phyloP scores from a whole-genome alignment of 2,797 vertebrate genomes.

The Enteromius anoplus region DNA sequence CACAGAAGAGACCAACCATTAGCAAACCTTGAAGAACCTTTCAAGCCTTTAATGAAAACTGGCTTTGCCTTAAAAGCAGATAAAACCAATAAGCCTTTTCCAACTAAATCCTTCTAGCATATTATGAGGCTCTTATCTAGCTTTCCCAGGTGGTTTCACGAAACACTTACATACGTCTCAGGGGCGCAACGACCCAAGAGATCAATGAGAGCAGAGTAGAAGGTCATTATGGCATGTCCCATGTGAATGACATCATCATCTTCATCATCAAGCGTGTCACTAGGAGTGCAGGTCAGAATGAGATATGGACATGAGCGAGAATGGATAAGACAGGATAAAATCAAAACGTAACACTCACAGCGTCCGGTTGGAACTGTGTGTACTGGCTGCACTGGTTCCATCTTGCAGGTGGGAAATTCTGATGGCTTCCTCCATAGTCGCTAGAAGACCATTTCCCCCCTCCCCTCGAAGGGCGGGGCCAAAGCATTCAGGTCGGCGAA shows the following conservation, averaged over 20 bases:
- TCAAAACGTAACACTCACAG: conserved; percentile 69
- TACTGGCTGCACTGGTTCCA: conserved; percentile 79
- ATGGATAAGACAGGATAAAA: neutral
- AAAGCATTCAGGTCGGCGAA: conserved; percentile 93
- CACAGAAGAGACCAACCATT: conserved; percentile 11
- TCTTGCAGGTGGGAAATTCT: conserved; percentile 88
- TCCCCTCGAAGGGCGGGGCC: conserved; percentile 92
- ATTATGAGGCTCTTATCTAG: conserved; percentile 37
- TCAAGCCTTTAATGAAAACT: conserved; percentile 43
- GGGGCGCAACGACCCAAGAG: conserved; percentile 93
- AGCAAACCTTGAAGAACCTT: conserved; percentile 33
- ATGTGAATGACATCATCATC: conserved; percentile 91
- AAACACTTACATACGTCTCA: conserved; percentile 88
- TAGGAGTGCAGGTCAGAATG: conserved; percentile 56
- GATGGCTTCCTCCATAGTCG: conserved; percentile 92
- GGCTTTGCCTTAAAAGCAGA: conserved; percentile 29
- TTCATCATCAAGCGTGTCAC: conserved; percentile 80
- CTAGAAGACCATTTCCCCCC: conserved; percentile 88
- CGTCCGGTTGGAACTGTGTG: conserved; percentile 78
- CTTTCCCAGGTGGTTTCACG: neutral
- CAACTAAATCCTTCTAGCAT: conserved; percentile 37
- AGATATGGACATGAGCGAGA: neutral
- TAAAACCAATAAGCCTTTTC: conserved; percentile 41
- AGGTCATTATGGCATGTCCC: conserved; percentile 97
- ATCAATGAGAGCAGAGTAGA: conserved; percentile 94